A percentile compares a stretch with the other conserved stretches of the same genome.
These are phyloP conservation scores for Scophthalmus maximus DNA, from an alignment of 2,113 vertebrate species.

Conservation along the genomic window DNA sequence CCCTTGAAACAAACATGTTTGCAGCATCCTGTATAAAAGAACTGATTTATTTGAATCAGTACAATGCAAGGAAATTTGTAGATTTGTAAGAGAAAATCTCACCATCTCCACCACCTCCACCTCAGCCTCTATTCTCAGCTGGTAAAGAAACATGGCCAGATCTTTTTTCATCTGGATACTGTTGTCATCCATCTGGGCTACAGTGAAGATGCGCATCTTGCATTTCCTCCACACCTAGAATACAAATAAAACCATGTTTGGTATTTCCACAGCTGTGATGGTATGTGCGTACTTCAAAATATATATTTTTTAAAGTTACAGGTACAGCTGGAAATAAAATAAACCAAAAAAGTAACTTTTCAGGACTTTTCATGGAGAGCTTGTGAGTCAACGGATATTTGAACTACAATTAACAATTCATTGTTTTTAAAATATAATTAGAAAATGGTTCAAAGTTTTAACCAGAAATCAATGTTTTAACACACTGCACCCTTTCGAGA, in stretches of 20 bases:
- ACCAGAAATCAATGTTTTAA: no score
- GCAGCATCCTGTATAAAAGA: not conserved
- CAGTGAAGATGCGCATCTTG: conserved; percentile 97
- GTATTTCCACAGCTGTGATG: not conserved
- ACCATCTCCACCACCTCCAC: conserved; percentile 99
- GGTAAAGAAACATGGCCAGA: conserved; percentile 94
- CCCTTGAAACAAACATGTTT: not conserved
- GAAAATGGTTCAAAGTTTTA: no score
- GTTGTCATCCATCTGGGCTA: conserved; percentile 99
- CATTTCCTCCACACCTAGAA: conserved; percentile 97
- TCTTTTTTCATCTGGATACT: conserved; percentile 99
- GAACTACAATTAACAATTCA: no score
- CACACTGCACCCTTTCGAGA: no score
- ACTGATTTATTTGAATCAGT: not conserved
- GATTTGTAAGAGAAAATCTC: conserved; percentile 30
- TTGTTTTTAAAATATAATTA: no score
- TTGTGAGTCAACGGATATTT: no score
- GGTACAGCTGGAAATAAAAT: no score
- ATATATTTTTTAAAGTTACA: no score
- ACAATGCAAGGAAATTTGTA: no score
- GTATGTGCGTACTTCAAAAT: no score
- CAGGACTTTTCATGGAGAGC: no score
- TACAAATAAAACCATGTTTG: conserved; percentile 4
- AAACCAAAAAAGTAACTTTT: no score
- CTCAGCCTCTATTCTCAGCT: conserved; percentile 96